Percentiles rank a stretch among this genome's conserved stretches.
Evolutionary conservation across 2,113 vertebrate genomes (phyloP).

Genomic region (Strigops habroptila): DNA sequence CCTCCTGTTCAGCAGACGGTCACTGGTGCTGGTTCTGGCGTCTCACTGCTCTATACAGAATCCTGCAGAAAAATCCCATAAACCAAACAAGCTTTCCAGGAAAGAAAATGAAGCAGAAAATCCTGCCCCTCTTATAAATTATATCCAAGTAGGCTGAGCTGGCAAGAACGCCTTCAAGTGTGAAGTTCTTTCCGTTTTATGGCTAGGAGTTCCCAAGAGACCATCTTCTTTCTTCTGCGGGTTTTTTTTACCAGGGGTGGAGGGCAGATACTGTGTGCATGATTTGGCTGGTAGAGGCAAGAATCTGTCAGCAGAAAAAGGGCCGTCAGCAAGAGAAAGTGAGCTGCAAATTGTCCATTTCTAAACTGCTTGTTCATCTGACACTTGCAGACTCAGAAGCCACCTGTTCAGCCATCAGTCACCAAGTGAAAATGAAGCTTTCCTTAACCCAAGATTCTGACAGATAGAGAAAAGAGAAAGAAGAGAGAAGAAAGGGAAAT

Average conservation of each 20-base stretch:
- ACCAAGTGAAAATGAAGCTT: constrained; percentile 82
- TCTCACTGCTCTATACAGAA: not conserved
- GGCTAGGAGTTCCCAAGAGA: not conserved
- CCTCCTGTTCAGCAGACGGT: not conserved
- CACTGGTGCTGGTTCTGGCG: not conserved
- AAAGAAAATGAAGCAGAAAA: constrained; percentile 30
- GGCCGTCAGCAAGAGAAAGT: constrained; percentile 73
- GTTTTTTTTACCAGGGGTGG: not conserved
- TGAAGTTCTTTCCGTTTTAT: constrained; percentile 37
- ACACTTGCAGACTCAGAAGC: constrained; percentile 75
- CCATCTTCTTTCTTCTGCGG: not conserved
- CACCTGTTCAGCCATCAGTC: constrained; percentile 91
- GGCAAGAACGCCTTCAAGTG: constrained; percentile 49
- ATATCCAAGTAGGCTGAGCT: constrained; percentile 30
- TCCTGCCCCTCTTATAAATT: constrained; percentile 39
- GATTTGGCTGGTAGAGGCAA: constrained; percentile 68
- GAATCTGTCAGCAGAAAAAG: constrained; percentile 71
- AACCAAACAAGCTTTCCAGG: constrained; percentile 1
- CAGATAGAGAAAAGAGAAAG: constrained; percentile 46
- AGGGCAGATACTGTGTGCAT: constrained; percentile 40
- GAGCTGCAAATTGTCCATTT: constrained; percentile 83
- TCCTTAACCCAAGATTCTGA: constrained; percentile 80
- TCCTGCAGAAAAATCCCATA: not conserved
- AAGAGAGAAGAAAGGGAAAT: not conserved
- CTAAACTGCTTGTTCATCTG: constrained; percentile 81